Evolutionary conservation across 2,113 vertebrate genomes (phyloP).

Genomic region (Mesembrinibis cayennensis): DNA sequence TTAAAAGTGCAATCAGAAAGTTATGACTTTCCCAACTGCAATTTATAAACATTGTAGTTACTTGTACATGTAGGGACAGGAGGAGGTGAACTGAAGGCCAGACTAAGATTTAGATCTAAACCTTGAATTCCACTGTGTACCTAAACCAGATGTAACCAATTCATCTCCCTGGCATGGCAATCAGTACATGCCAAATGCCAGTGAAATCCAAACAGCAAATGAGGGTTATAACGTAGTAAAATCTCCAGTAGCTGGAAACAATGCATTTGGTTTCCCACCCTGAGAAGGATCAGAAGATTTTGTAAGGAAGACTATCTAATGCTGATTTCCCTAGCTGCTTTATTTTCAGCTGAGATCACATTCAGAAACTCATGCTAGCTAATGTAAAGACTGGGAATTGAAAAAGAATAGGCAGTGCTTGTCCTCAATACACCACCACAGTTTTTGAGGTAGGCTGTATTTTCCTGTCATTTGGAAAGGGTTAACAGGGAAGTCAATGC

Average conservation of each 20-base stretch:
- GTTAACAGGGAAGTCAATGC: background rate
- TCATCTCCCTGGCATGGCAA: background rate
- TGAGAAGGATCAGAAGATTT: background rate
- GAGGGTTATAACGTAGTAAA: background rate
- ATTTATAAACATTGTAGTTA: background rate
- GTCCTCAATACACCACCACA: background rate
- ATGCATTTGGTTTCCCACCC: background rate
- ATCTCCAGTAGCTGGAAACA: background rate
- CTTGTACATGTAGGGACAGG: background rate
- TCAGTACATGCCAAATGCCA: background rate
- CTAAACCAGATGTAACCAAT: background rate
- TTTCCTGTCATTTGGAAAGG: background rate
- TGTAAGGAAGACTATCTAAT: background rate
- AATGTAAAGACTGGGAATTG: background rate
- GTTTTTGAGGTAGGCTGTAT: background rate
- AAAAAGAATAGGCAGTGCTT: background rate
- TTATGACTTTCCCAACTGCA: background rate
- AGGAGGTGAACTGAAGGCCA: background rate
- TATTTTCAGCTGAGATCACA: background rate
- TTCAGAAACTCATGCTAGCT: background rate
- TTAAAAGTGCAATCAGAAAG: background rate
- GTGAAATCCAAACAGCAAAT: background rate
- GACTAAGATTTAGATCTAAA: background rate
- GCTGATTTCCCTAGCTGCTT: background rate
- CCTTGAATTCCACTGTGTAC: background rate